Evolutionary conservation across 92 coral and sea anemone genomes (phyloP).

Genomic region (Metridium senile): DNA sequence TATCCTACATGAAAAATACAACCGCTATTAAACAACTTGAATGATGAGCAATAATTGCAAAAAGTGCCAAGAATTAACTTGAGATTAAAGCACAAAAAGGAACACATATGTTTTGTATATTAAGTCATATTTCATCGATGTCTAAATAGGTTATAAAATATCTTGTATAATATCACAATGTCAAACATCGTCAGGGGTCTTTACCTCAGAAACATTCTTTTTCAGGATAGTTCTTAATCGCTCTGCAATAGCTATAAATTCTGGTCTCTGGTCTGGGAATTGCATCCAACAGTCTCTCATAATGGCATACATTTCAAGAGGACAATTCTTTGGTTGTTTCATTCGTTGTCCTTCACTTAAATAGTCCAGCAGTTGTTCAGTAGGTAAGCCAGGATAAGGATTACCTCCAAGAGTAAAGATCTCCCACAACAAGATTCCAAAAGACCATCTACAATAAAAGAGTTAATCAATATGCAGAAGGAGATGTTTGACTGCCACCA

Average conservation of each 20-base stretch:
- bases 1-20: constrained; percentile 53
- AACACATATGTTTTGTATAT: no score
- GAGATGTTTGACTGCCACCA: neutral
- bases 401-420: constrained; percentile 88
- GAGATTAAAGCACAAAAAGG: no score
- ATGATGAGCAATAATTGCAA: no score
- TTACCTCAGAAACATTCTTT: constrained; percentile 71
- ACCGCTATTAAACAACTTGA: neutral
- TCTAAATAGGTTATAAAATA: no score
- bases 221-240: constrained; percentile 74
- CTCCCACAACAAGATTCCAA: constrained; percentile 89
- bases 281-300: constrained; percentile 91
- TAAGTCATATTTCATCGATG: no score
- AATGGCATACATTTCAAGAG: constrained; percentile 74
- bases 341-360: constrained; percentile 81
- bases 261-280: constrained; percentile 64
- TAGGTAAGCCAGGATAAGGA: constrained; percentile 81
- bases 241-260: constrained; percentile 56
- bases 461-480: neutral
- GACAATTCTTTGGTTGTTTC: constrained; percentile 83
- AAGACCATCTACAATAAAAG: constrained; percentile 79
- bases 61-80: no score
- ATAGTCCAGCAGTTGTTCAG: constrained; percentile 68
- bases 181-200: no score
- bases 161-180: no score